Conservation (phyloP, 2,888 invertebrate species). For the Drosophila meridionalis region DNA sequence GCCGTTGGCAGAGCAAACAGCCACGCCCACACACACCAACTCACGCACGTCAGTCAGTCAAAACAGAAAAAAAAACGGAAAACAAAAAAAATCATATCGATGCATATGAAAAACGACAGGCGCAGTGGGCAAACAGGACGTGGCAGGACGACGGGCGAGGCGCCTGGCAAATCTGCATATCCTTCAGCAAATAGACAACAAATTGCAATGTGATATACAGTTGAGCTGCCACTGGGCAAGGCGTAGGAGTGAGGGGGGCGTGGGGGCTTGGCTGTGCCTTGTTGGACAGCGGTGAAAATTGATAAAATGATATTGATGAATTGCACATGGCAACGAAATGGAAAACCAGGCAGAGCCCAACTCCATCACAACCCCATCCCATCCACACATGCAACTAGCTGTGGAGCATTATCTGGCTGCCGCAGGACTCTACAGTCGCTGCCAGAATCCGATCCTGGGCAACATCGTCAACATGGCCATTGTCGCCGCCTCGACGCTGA, state of each 20-base stretch:
- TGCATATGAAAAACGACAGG: slow-evolving; percentile 69
- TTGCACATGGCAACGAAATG: slow-evolving; percentile 75
- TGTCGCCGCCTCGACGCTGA: slow-evolving; percentile 63
- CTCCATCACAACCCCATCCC: neutral
- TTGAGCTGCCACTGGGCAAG: slow-evolving; percentile 48
- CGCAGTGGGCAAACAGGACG: slow-evolving; percentile 5
- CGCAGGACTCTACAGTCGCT: slow-evolving; percentile 26
- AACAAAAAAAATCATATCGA: slow-evolving; percentile 46
- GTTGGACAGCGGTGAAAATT: slow-evolving; percentile 82
- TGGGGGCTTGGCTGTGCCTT: slow-evolving; percentile 22
- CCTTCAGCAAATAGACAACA: slow-evolving; percentile 80
- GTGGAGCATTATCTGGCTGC: slow-evolving; percentile 28
- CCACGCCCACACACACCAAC: slow-evolving; percentile 37
- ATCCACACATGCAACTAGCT: slow-evolving; percentile 18
- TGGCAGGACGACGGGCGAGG: slow-evolving; percentile 15
- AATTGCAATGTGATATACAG: slow-evolving; percentile 79
- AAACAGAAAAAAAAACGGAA: slow-evolving; percentile 2
- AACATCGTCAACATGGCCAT: slow-evolving; percentile 64
- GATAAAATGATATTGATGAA: slow-evolving; percentile 84
- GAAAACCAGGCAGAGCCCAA: slow-evolving; percentile 29
- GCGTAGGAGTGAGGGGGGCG: neutral
- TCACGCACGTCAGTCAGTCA: slow-evolving; percentile 31
- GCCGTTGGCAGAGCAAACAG: slow-evolving; percentile 59
- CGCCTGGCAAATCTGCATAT: slow-evolving; percentile 74
- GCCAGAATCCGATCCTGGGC: slow-evolving; percentile 45